phyloP scores from a whole-genome alignment of 2,113 vertebrate genomes.

The Lutjanus erythropterus region DNA sequence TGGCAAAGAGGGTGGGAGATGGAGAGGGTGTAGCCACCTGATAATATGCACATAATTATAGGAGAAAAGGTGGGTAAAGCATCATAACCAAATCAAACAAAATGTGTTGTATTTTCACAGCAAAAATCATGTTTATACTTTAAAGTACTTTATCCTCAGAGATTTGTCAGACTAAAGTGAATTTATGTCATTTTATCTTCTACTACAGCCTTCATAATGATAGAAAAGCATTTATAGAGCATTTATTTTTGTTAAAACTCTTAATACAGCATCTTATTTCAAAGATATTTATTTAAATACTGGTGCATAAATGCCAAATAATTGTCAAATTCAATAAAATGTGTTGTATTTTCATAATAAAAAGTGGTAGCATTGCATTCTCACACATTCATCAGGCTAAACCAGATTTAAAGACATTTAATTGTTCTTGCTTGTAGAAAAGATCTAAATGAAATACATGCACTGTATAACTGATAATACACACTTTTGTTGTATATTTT shows the following conservation, averaged over 20 bases:
- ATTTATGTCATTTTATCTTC: not conserved
- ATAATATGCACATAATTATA: slow-evolving; percentile 9
- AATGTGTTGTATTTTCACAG: not conserved
- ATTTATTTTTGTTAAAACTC: not conserved
- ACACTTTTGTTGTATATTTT: not conserved
- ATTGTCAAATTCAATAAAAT: too few species aligned
- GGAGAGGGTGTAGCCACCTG: slow-evolving; percentile 2
- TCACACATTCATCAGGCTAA: too few species aligned
- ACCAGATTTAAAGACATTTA: too few species aligned
- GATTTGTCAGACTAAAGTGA: not conserved
- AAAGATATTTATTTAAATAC: not conserved
- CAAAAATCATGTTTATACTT: not conserved
- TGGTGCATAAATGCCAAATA: too few species aligned
- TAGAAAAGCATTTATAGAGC: not conserved
- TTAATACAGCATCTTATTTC: not conserved
- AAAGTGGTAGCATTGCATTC: too few species aligned
- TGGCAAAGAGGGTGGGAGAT: not conserved
- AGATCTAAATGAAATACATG: not conserved
- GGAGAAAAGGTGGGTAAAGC: slow-evolving; percentile 1
- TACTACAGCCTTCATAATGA: not conserved
- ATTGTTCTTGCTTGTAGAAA: not conserved
- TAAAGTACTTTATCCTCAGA: not conserved
- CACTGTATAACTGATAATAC: not conserved
- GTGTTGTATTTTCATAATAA: too few species aligned
- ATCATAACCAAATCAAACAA: not conserved